Conservation (phyloP, 2,888 invertebrate genomes). For the Cheilosia pagana region DNA sequence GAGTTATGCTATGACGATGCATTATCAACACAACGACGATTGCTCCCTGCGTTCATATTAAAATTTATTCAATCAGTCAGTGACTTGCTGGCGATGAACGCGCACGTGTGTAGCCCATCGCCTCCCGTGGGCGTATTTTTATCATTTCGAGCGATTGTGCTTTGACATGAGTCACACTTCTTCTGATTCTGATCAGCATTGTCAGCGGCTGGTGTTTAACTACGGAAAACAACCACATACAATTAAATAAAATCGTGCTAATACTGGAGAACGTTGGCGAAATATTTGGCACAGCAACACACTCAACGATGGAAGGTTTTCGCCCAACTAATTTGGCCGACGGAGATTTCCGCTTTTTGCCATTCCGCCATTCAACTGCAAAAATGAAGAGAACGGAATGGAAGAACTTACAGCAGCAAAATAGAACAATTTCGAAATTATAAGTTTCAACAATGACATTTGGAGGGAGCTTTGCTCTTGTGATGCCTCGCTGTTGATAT, state of each 20-base stretch:
- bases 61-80: conserved; percentile 66
- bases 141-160: conserved; percentile 22
- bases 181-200: conserved; percentile 35
- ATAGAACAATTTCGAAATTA: conserved; percentile 38
- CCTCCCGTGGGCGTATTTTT: neutral
- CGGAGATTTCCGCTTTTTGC: conserved; percentile 49
- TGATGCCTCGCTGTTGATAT: conserved; percentile 46
- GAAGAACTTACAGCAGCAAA: neutral
- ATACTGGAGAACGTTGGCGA: neutral
- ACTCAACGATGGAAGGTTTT: conserved; percentile 5
- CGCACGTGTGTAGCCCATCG: conserved; percentile 17
- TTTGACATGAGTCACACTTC: conserved; percentile 57
- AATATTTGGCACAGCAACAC: neutral
- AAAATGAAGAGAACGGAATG: no score
- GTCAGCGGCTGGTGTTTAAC: conserved; percentile 13
- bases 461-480: conserved; percentile 56
- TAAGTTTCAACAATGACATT: conserved; percentile 43
- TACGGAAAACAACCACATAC: conserved; percentile 27
- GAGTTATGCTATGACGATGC: conserved; percentile 40
- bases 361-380: neutral
- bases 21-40: conserved; percentile 50
- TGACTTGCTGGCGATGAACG: conserved; percentile 57
- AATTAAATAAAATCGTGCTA: neutral
- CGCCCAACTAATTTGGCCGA: conserved; percentile 54
- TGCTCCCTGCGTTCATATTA: conserved; percentile 45